A percentile compares a stretch with the other conserved stretches of the same genome.
Conservation (phyloP, 2,888 invertebrate species). For the Peribatodes rhomboidaria region DNA sequence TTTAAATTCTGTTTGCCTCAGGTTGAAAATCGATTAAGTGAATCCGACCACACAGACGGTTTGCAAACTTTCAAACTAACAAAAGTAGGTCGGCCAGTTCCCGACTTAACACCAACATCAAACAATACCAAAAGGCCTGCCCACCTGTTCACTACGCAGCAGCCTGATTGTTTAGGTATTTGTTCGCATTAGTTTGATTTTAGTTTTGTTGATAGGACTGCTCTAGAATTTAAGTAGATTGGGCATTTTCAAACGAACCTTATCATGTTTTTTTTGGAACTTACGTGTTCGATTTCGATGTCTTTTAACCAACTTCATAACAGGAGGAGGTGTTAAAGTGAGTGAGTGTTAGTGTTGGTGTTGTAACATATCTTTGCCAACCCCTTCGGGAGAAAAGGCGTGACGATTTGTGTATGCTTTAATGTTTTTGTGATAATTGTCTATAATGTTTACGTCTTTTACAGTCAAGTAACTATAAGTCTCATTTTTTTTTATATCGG, state of each 20-base stretch:
- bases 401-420: no score
- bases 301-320: no score
- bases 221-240: neutral
- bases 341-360: no score
- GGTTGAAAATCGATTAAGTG: constrained; percentile 1
- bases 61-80: constrained; percentile 3
- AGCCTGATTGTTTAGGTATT: neutral
- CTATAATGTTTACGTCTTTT: neutral
- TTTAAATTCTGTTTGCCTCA: neutral
- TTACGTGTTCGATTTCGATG: no score
- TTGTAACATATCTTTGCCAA: no score
- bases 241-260: no score
- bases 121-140: neutral
- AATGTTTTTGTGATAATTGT: no score
- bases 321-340: no score
- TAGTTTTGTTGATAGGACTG: constrained; percentile 1
- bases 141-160: neutral
- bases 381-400: no score
- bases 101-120: constrained; percentile 3
- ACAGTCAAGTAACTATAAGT: neutral
- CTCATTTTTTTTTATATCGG: no score
- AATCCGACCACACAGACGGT: constrained; percentile 2
- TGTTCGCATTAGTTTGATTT: neutral
- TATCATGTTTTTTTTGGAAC: no score
- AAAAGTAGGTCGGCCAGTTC: neutral